Evolutionary conservation across 2,113 vertebrate species (phyloP).

Genomic region (Noturus placidus): DNA sequence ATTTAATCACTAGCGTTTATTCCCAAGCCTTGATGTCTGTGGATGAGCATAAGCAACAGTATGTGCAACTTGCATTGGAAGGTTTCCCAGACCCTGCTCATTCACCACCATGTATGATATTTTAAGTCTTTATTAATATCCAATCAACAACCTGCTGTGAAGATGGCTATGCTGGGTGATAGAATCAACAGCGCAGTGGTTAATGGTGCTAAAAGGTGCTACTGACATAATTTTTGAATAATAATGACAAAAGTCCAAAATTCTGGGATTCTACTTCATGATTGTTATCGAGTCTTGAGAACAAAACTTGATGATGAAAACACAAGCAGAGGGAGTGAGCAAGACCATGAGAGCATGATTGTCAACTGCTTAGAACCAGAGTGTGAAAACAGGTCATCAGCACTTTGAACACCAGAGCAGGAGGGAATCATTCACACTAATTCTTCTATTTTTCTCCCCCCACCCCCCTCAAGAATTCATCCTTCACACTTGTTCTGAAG

Average conservation of each 20-base stretch:
- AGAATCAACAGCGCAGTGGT: not conserved
- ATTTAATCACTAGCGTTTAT: not conserved
- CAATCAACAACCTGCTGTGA: not conserved
- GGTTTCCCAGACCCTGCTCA: not conserved
- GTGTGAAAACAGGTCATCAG: constrained; percentile 40
- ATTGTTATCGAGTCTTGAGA: not conserved
- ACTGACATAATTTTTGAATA: not conserved
- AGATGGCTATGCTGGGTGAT: not conserved
- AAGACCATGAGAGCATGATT: not conserved
- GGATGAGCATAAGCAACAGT: not conserved
- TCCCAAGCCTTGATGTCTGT: not conserved
- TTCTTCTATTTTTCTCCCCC: not conserved
- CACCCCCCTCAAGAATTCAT: not conserved
- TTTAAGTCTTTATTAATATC: constrained; percentile 23
- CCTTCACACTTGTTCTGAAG: not conserved
- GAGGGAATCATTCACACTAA: constrained; percentile 14
- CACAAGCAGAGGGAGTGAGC: not conserved
- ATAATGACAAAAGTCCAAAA: not conserved
- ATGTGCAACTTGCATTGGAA: not conserved
- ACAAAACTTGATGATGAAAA: not conserved
- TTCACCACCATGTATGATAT: not conserved
- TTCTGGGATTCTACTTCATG: not conserved
- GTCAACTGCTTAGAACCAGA: constrained; percentile 4
- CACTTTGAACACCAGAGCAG: constrained; percentile 15
- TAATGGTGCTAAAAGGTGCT: not conserved